These are phyloP conservation scores for Rhinichthys klamathensis DNA, from an alignment of 2,113 vertebrate genomes.

Conservation along the genomic window DNA sequence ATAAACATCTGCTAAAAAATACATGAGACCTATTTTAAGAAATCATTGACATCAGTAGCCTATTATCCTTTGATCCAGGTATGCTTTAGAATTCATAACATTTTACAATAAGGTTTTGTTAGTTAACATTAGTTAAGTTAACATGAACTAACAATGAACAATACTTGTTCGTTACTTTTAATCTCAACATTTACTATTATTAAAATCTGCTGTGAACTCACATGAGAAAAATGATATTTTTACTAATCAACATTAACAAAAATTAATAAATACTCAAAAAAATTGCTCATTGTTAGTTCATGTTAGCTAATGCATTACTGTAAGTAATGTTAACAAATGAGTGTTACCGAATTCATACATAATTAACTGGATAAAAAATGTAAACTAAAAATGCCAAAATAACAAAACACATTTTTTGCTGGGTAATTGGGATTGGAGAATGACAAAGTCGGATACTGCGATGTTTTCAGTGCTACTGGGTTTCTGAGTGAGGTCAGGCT, in stretches of 20 bases:
- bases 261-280: too few species aligned
- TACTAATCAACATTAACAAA: too few species aligned
- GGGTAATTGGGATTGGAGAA: not conserved
- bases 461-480: not conserved
- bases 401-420: not conserved
- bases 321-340: too few species aligned
- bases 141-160: too few species aligned
- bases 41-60: not conserved
- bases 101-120: too few species aligned
- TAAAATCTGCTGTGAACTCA: too few species aligned
- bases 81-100: not conserved
- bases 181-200: too few species aligned
- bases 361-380: not conserved
- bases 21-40: not conserved
- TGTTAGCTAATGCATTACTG: too few species aligned
- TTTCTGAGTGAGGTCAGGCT: not conserved
- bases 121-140: too few species aligned
- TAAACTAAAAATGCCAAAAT: not conserved
- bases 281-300: too few species aligned
- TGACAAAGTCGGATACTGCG: not conserved
- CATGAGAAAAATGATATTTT: too few species aligned
- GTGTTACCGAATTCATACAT: not conserved
- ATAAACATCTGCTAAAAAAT: conserved; percentile 4
- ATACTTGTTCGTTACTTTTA: too few species aligned
- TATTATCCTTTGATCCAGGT: not conserved